A percentile compares a stretch with the other conserved stretches of the same genome.
phyloP scores from a whole-genome alignment of 2,888 invertebrate species.

The Tupiocoris notatus region DNA sequence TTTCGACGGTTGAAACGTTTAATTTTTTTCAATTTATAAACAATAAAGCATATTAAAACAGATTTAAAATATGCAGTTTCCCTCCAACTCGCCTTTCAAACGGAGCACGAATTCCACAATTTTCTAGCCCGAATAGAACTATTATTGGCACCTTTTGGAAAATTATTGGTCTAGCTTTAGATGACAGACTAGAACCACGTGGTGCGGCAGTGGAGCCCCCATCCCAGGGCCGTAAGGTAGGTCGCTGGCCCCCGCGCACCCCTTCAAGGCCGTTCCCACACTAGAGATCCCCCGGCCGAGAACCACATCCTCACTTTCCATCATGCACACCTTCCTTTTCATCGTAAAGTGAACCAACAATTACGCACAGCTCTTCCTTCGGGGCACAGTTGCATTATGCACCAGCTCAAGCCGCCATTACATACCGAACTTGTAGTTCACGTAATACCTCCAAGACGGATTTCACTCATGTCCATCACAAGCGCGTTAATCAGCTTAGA shows the following conservation, averaged over 20 bases:
- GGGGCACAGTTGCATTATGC: not conserved
- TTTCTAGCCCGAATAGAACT: too few relatives aligned
- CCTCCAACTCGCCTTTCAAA: too few relatives aligned
- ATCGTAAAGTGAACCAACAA: not conserved
- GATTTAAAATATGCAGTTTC: too few relatives aligned
- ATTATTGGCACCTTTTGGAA: too few relatives aligned
- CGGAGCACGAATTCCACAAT: too few relatives aligned
- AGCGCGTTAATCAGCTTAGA: too few relatives aligned
- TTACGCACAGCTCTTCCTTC: too few relatives aligned
- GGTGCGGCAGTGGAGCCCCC: not conserved
- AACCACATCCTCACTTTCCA: not conserved
- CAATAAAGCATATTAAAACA: too few relatives aligned
- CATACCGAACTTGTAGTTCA: not conserved
- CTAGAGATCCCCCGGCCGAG: not conserved
- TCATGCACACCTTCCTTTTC: not conserved
- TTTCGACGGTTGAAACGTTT: too few relatives aligned
- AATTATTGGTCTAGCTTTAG: not conserved
- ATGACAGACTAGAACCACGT: not conserved
- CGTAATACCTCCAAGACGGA: too few relatives aligned
- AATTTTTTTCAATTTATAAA: too few relatives aligned
- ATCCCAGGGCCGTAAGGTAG: conserved; percentile 41
- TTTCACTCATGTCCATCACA: too few relatives aligned
- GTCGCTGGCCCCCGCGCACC: conserved; percentile 40
- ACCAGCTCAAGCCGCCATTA: not conserved
- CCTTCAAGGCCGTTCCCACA: conserved; percentile 46